Base-by-base conservation (phyloP, 2,888 invertebrate genomes). In the Portevinia maculata region DNA sequence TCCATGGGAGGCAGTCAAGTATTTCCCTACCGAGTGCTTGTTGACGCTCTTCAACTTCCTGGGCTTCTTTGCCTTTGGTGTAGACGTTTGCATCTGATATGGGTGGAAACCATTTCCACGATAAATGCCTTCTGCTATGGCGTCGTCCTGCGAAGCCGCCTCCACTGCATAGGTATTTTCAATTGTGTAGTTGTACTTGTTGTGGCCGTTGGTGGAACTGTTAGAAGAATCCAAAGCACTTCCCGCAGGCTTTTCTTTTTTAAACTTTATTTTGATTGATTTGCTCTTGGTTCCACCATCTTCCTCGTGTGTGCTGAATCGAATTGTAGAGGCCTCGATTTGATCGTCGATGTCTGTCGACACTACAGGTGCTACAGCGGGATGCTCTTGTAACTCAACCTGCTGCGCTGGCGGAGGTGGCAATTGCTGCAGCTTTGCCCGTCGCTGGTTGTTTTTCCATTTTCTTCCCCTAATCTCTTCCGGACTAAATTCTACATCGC, bases 221-320 rank as follows among this genome's bases (percentile, higher is more conserved):
- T 71, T 76, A 9, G 71, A 53, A n/a, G 78, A 37, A 37, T 83
- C 83, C 24, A 83, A 46, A 1, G 53, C 15, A 17, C 28, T 84
- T 15, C 21, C 32, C 52, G 53, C 62, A 1, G 85, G 70, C 55
- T 85, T 87, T 28, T 89, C 89, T 70, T 89, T 89, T 73, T 87
- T 90, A 50, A 90, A 91, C 79, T 90, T 91, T 41, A 91, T 90
- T 85, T 90, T 91, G 0, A 91, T 89, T 6, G 90, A 89, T 85
- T 90, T 89, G 76, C 89, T 90, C 79, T 89, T 89, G 17, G 86
- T 87, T 11, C 86, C 85, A 48, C 89, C 88, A 71, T 89, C 88
- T 9, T 88, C 87, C 3, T 88, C 87, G 69, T 90, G 88, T 30
- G 88, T 88, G 48, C 87, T 88, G 37, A 90, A 89, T 15, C 89